Base-by-base conservation (phyloP, 1,140 invertebrate genomes). In the Drosophila sp. region DNA sequence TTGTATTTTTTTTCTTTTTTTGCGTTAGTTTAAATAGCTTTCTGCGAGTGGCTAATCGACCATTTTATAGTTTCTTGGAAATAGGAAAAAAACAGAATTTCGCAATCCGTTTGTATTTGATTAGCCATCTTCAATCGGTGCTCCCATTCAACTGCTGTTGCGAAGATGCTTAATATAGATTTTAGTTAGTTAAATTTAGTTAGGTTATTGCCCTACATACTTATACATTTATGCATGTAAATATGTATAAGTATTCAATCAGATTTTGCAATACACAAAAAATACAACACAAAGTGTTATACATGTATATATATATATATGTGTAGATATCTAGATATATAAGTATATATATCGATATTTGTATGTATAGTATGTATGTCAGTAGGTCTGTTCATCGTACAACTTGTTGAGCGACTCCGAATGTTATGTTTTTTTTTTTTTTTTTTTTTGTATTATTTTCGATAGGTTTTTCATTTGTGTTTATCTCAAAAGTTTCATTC, bases 401-500 rank as follows among this genome's bases (percentile, higher is more conserved):
- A 32, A 60, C 33, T 11, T 23, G 32, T 68, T 54, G 65, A 68
- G 72, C 65, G 33, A 50, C 30, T 70, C 27, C 27, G 30, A 63
- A 70, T 76, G 41, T 58, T 74, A 33, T 67, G 64, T 58, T 58
- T 71, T 58, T 3, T 64, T 10, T 56, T 2, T 68, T 74, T 33
- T 67, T 55, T 58, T 41, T 72, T 58, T 7, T 60, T 7, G 10
- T 56, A 75, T 61, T 73, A 73, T 73, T 32, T 73, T 73, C 44
- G 44, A 58, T 75, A 65, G 65, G 63, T 76, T 54, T 76, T 58
- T 47, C 40, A 17, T 69, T 71, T 61, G 60, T 76, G 70, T 77
- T 72, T 63, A 67, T 79, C 67, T 87, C 76, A 89, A 87, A 87
- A 89, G 70, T 76, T 87, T 73, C 44, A 50, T 90, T 84, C 83